phyloP scores from a whole-genome alignment of 1,140 invertebrate species.

The Drosophila subobscura region DNA sequence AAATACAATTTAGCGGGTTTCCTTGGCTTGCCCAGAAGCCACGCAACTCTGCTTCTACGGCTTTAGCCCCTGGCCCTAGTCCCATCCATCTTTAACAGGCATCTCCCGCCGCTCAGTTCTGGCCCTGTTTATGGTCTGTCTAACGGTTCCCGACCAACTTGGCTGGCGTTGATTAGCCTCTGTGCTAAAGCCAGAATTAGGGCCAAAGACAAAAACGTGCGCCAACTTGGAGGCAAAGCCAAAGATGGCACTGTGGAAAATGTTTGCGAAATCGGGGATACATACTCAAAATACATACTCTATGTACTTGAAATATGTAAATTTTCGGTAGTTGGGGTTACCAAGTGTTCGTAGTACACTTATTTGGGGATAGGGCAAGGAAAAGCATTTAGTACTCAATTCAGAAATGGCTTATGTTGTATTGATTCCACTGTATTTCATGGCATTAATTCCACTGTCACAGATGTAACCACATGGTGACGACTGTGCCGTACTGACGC shows the following conservation, averaged over 20 bases:
- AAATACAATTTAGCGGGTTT: slow-evolving; percentile 81
- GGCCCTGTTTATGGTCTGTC: slow-evolving; percentile 75
- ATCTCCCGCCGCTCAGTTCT: neutral
- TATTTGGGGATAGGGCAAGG: no score
- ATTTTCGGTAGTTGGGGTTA: no score
- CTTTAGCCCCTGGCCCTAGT: slow-evolving; percentile 1
- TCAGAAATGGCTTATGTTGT: no score
- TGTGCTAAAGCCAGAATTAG: slow-evolving; percentile 73
- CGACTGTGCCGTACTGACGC: slow-evolving; percentile 76
- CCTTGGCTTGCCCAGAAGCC: slow-evolving; percentile 51
- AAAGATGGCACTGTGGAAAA: slow-evolving; percentile 52
- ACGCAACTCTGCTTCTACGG: slow-evolving; percentile 1
- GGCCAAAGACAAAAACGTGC: slow-evolving; percentile 78
- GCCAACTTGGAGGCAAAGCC: slow-evolving; percentile 64
- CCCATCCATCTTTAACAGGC: slow-evolving; percentile 10
- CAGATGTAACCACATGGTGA: slow-evolving; percentile 77
- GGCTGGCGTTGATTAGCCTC: slow-evolving; percentile 78
- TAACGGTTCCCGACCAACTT: slow-evolving; percentile 78
- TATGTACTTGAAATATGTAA: neutral
- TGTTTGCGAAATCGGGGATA: neutral
- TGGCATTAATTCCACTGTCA: slow-evolving; percentile 65
- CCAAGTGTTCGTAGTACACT: no score
- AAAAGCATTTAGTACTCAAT: no score
- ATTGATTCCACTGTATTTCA: slow-evolving; percentile 43
- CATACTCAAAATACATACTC: no score